Conservation (phyloP, 2,888 invertebrate species). For the Leptinotarsa peninsularis region DNA sequence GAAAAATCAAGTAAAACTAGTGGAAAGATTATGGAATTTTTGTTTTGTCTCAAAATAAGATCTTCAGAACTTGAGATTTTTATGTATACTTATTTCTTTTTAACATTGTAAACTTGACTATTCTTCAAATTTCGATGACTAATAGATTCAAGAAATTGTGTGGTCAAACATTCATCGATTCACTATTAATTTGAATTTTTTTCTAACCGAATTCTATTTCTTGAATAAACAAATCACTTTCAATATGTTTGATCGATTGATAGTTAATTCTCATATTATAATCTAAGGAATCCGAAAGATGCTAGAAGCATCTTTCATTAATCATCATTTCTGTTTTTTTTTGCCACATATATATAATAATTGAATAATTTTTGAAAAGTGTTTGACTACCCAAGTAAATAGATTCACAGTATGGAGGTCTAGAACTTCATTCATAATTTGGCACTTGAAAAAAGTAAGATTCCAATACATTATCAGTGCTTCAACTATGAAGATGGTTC, state of each 20-base stretch:
- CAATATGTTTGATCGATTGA: too few relatives aligned
- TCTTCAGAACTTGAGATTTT: conserved; percentile 4
- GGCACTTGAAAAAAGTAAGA: neutral
- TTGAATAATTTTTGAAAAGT: neutral
- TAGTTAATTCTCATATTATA: too few relatives aligned
- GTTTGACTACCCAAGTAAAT: neutral
- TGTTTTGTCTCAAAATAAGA: neutral
- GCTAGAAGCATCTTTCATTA: too few relatives aligned
- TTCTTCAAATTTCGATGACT: neutral
- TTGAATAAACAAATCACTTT: too few relatives aligned
- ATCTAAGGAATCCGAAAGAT: too few relatives aligned
- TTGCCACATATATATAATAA: neutral
- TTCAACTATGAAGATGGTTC: neutral
- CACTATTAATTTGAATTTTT: too few relatives aligned
- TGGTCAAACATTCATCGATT: neutral
- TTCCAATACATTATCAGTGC: neutral
- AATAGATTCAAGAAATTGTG: neutral
- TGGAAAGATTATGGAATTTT: too few relatives aligned
- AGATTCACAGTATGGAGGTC: neutral
- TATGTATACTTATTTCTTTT: neutral
- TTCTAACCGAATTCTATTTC: too few relatives aligned
- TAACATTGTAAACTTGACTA: conserved; percentile 4
- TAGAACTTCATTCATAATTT: conserved; percentile 10
- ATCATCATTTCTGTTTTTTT: neutral
- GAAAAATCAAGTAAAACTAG: too few relatives aligned